Base-by-base conservation (phyloP, 2,888 invertebrate genomes). In the Amphipyra berbera region DNA sequence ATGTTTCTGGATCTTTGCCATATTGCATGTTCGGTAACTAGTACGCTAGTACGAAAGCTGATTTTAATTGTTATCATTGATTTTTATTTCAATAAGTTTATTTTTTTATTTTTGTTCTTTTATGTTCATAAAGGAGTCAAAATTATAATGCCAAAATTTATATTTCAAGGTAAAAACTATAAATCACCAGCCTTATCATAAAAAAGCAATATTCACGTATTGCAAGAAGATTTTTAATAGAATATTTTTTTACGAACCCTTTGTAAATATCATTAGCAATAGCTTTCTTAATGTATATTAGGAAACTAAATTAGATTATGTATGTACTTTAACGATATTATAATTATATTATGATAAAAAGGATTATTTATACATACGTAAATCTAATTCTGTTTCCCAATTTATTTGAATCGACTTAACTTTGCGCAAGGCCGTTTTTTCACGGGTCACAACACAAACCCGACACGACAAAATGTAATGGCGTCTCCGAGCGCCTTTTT, bases 181-280 rank as follows among this genome's bases (percentile, higher is more conserved):
- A n/a, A n/a, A n/a, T n/a, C n/a, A n/a, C n/a, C n/a, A n/a, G n/a
- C n/a, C 3, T 21, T 21, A 1, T 21, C 21, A 21, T 21, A 21
- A 21, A 21, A 21, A 21, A 21, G 21, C 21, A 21, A 21, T 21
- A 2, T 21, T 3, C 21, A 21, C 21, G 21, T 21, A 21, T 2
- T 21, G 21, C 21, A 21, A 21, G 3, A 7, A 30, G 0, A 30
- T 30, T 30, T 30, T 30, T 30, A 30, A 5, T 30, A 30, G 37
- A 30, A 30, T 33, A 41, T 41, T 44, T 27, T 41, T 44, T 27
- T 13, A 46, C 21, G 50, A 52, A 42, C n/a, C 15, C 52, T 41
- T 37, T 62, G 56, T 48, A 38, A 62, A 62, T 21, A 48, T 35
- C 47, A 9, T 37, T 48, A 56, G 54, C 50, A 70, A 59, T 6